These are phyloP conservation scores for Ericerus pela DNA, from an alignment of 1,140 invertebrate species.

Conservation along the genomic window DNA sequence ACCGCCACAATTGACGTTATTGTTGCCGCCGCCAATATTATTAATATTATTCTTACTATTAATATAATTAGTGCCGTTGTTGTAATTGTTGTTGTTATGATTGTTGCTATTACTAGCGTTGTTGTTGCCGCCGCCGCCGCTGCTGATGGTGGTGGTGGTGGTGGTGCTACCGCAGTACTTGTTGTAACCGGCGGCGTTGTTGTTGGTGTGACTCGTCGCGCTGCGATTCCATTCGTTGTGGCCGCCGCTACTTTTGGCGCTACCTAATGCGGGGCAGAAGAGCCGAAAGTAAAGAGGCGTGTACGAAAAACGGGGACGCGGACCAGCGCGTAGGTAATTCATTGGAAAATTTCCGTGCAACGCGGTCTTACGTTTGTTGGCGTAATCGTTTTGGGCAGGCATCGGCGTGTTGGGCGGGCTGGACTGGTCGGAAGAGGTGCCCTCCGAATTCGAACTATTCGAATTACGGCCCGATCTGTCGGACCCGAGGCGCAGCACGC, in stretches of 20 bases:
- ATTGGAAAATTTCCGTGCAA: no score
- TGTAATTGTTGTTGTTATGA: background rate
- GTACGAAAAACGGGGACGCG: no score
- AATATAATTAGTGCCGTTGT: background rate
- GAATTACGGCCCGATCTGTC: background rate
- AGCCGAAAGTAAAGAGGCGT: no score
- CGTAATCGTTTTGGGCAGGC: background rate
- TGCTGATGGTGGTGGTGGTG: constrained; percentile 18
- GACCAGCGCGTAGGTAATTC: no score
- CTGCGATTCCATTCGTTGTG: background rate
- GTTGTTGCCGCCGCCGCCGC: background rate
- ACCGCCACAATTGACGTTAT: background rate
- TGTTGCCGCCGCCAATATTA: background rate
- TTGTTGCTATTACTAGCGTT: background rate
- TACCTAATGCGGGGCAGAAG: no score
- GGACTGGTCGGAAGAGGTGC: background rate
- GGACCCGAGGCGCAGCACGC: background rate
- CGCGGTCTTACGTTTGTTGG: background rate
- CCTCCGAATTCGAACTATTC: background rate
- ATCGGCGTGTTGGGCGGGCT: background rate
- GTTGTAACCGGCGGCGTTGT: background rate
- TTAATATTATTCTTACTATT: background rate
- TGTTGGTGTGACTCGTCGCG: background rate
- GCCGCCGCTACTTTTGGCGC: no score
- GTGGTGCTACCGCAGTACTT: constrained; percentile 14